phyloP scores from a whole-genome alignment of 2,888 invertebrate genomes.

The Drosophila nigricruria region DNA sequence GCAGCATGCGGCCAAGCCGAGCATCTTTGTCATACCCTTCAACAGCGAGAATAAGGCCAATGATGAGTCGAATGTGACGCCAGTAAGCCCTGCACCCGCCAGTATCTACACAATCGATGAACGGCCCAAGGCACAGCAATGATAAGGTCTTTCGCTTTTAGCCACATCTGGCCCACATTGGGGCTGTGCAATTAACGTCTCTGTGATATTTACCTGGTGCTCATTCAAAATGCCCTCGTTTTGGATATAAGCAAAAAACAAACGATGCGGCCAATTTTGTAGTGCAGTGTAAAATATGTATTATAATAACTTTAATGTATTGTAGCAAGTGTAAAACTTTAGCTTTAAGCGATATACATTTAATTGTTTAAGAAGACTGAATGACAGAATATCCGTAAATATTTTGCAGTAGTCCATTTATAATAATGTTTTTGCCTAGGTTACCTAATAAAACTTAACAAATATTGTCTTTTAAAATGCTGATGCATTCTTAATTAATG shows the following conservation, averaged over 20 bases:
- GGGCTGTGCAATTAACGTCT: slow-evolving; percentile 33
- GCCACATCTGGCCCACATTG: background rate
- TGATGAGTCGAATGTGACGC: slow-evolving; percentile 33
- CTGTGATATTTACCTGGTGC: slow-evolving; percentile 64
- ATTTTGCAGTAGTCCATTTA: slow-evolving; percentile 32
- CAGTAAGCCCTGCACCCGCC: slow-evolving; percentile 31
- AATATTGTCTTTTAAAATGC: slow-evolving; percentile 1
- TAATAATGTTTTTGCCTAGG: slow-evolving; percentile 26
- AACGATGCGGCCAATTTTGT: slow-evolving; percentile 30
- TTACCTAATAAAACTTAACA: slow-evolving; percentile 31
- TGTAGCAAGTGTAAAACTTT: slow-evolving; percentile 21
- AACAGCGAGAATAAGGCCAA: slow-evolving; percentile 45
- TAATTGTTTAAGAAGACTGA: slow-evolving; percentile 52
- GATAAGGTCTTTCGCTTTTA: slow-evolving; percentile 9
- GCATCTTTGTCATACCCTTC: slow-evolving; percentile 83
- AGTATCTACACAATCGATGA: slow-evolving; percentile 82
- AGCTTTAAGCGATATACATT: slow-evolving; percentile 38
- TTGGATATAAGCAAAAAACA: slow-evolving; percentile 5
- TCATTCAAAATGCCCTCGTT: slow-evolving; percentile 36
- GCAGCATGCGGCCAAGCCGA: slow-evolving; percentile 73
- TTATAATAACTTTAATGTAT: slow-evolving; percentile 38
- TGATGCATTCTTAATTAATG: background rate
- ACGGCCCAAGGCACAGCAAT: slow-evolving; percentile 70
- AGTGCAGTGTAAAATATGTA: slow-evolving; percentile 55
- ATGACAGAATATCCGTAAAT: slow-evolving; percentile 38